Conservation (phyloP, 2,888 invertebrate species). For the Diabrotica balteata region DNA sequence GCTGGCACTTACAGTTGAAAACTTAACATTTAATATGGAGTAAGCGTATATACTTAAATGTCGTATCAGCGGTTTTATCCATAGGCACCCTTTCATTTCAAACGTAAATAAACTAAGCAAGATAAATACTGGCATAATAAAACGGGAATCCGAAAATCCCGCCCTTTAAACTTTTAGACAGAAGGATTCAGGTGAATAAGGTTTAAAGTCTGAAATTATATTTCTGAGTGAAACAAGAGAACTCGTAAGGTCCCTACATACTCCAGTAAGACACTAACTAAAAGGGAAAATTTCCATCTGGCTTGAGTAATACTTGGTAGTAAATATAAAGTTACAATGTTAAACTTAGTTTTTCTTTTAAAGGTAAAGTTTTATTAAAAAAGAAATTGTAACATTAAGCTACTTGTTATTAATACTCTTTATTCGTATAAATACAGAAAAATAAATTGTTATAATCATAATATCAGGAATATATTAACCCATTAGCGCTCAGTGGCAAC, state of each 20-base stretch:
- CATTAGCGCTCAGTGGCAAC: too few species aligned
- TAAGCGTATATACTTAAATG: conserved; percentile 9
- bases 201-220: conserved; percentile 24
- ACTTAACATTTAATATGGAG: too few species aligned
- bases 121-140: conserved; percentile 28
- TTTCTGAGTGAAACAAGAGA: conserved; percentile 16
- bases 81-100: conserved; percentile 9
- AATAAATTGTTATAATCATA: too few species aligned
- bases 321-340: conserved; percentile 5
- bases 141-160: conserved; percentile 22
- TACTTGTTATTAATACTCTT: too few species aligned
- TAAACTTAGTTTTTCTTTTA: too few species aligned
- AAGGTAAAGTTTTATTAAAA: too few species aligned
- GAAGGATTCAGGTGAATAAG: conserved; percentile 26
- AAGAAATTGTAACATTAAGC: too few species aligned
- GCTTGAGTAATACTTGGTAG: conserved; percentile 5
- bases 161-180: conserved; percentile 22
- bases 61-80: conserved; percentile 22
- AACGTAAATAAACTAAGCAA: conserved; percentile 23
- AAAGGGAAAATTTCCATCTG: conserved; percentile 4
- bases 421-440: too few species aligned
- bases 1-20: too few species aligned
- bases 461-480: too few species aligned
- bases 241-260: conserved; percentile 15
- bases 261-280: background rate